Conservation (phyloP, 2,797 vertebrate species). For the Tauraco hartlaubi region DNA sequence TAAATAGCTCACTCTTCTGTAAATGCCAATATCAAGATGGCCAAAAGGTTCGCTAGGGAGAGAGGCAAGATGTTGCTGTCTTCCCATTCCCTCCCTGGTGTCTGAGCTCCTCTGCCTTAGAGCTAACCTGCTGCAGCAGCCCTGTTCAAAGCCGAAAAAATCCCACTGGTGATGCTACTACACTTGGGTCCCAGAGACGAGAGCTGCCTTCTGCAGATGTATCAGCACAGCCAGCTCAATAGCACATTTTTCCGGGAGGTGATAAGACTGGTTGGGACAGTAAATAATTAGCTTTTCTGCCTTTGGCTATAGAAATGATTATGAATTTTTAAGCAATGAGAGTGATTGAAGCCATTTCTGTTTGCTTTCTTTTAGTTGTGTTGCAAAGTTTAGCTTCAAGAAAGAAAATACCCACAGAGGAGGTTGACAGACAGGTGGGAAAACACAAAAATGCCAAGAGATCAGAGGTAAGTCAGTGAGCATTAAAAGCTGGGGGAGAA, state of each 20-base stretch:
- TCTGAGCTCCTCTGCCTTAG: slow-evolving; percentile 16
- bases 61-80: background rate
- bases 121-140: slow-evolving; percentile 27
- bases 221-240: slow-evolving; percentile 11
- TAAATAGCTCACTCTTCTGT: background rate
- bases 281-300: slow-evolving; percentile 82
- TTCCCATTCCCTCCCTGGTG: background rate
- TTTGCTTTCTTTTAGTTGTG: slow-evolving; percentile 73
- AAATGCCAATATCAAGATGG: background rate
- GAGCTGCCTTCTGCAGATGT: slow-evolving; percentile 27
- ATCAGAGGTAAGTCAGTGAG: slow-evolving; percentile 35
- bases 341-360: slow-evolving; percentile 73
- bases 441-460: slow-evolving; percentile 31
- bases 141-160: slow-evolving; percentile 64
- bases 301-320: slow-evolving; percentile 72
- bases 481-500: slow-evolving; percentile 2
- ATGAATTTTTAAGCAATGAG: slow-evolving; percentile 79
- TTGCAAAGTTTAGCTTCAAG: slow-evolving; percentile 62
- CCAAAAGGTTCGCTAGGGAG: slow-evolving; percentile 4
- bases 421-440: slow-evolving; percentile 61
- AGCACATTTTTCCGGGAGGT: slow-evolving; percentile 49
- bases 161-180: slow-evolving; percentile 30
- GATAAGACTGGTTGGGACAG: slow-evolving; percentile 67
- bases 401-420: slow-evolving; percentile 56
- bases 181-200: background rate